phyloP scores from a whole-genome alignment of 53 echinoderm and acorn worm genomes.

The Crossaster papposus region DNA sequence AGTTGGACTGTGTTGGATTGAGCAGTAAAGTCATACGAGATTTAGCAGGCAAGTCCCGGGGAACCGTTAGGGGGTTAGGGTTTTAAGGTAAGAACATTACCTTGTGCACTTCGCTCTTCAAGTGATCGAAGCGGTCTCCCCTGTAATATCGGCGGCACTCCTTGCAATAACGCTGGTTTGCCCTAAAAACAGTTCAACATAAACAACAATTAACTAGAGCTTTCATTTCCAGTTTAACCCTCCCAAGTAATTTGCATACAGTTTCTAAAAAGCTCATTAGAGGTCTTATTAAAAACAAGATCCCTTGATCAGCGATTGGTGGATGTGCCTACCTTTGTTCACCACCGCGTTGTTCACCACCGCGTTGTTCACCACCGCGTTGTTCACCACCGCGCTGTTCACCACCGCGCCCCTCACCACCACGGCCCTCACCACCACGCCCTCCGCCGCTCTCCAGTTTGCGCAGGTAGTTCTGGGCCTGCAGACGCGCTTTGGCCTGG shows the following conservation, averaged over 20 bases:
- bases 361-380: background rate
- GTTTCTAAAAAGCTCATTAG: too few relatives aligned
- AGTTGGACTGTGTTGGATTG: too few relatives aligned
- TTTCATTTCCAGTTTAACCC: too few relatives aligned
- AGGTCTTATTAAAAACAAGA: background rate
- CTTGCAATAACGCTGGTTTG: conserved; percentile 36
- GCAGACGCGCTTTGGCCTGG: conserved; percentile 58
- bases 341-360: background rate
- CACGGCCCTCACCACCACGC: background rate
- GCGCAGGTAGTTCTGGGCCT: conserved; percentile 57
- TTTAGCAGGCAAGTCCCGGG: too few relatives aligned
- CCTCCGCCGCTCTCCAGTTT: conserved; percentile 46
- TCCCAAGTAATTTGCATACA: too few relatives aligned
- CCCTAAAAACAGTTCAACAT: background rate
- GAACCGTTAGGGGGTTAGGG: too few relatives aligned
- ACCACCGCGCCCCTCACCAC: background rate
- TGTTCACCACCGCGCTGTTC: background rate
- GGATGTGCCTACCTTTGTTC: conserved; percentile 9
- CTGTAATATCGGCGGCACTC: conserved; percentile 57
- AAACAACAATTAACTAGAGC: background rate
- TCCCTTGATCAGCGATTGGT: background rate
- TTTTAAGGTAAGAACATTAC: background rate
- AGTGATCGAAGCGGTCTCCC: conserved; percentile 61
- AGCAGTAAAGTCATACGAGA: too few relatives aligned
- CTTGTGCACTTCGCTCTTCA: conserved; percentile 55